These are phyloP conservation scores for Pasiphila rectangulata DNA, from an alignment of 2,888 invertebrate genomes.

Conservation along the genomic window DNA sequence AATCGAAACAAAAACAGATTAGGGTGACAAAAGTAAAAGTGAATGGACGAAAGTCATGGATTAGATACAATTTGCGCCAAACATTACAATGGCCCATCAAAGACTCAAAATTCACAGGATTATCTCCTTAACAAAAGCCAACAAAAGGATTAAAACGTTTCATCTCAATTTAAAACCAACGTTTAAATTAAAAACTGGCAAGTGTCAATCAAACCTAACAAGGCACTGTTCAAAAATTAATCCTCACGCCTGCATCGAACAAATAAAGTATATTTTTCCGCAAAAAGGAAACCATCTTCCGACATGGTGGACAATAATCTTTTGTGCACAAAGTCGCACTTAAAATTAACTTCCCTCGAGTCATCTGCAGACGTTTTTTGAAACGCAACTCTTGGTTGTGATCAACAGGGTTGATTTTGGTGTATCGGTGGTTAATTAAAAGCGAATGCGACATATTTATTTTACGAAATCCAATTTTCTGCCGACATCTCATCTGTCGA, in stretches of 20 bases:
- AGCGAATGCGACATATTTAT: slow-evolving; percentile 77
- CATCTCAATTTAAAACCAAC: slow-evolving; percentile 49
- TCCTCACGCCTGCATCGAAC: slow-evolving; percentile 49
- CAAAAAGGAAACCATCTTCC: slow-evolving; percentile 52
- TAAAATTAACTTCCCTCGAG: slow-evolving; percentile 71
- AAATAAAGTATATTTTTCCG: slow-evolving; percentile 54
- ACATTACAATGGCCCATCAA: slow-evolving; percentile 47
- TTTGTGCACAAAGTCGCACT: slow-evolving; percentile 70
- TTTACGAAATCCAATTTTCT: slow-evolving; percentile 81
- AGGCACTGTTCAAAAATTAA: slow-evolving; percentile 59
- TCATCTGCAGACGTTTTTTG: slow-evolving; percentile 28
- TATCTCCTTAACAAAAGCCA: slow-evolving; percentile 48
- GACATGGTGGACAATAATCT: slow-evolving; percentile 65
- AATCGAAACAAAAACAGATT: slow-evolving; percentile 39
- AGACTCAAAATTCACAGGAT: slow-evolving; percentile 52
- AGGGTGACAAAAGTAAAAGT: slow-evolving; percentile 39
- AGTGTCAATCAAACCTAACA: slow-evolving; percentile 69
- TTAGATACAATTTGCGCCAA: slow-evolving; percentile 52
- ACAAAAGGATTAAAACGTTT: slow-evolving; percentile 57
- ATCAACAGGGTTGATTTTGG: slow-evolving; percentile 38
- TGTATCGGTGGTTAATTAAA: slow-evolving; percentile 47
- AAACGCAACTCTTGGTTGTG: slow-evolving; percentile 39
- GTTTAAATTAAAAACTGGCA: slow-evolving; percentile 56
- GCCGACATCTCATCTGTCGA: slow-evolving; percentile 80
- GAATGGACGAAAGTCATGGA: slow-evolving; percentile 42